phyloP scores from a whole-genome alignment of 2,113 vertebrate genomes.

The Amblyopsis rosae region DNA sequence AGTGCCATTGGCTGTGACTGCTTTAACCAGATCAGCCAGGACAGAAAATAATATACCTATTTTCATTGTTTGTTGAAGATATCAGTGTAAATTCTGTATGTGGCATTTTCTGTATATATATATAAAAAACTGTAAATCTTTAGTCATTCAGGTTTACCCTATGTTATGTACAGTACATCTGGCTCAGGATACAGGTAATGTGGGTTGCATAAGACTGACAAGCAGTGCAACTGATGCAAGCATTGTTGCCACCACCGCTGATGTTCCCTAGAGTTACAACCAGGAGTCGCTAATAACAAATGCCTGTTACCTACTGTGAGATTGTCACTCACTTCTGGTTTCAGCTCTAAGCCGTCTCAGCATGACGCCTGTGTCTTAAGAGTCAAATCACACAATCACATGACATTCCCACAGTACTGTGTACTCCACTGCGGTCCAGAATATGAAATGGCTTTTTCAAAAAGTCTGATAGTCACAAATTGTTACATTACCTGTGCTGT shows the following conservation, averaged over 20 bases:
- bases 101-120: no score
- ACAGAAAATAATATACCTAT: no score
- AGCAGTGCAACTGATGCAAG: not conserved
- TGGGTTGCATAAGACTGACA: conserved; percentile 18
- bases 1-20: no score
- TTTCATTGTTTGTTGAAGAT: no score
- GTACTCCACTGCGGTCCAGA: conserved; percentile 13
- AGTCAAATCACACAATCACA: conserved; percentile 24
- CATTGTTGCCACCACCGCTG: conserved; percentile 2
- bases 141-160: no score
- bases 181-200: conserved; percentile 5
- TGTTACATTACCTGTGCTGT: no score
- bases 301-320: conserved; percentile 18
- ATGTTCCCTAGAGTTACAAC: conserved; percentile 1
- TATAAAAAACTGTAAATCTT: no score
- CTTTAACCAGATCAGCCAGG: no score
- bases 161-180: no score
- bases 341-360: not conserved
- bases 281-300: conserved; percentile 11
- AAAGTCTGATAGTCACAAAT: no score
- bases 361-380: conserved; percentile 21
- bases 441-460: not conserved
- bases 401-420: conserved; percentile 49
- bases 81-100: no score
- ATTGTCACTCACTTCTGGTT: conserved; percentile 44